Evolutionary conservation across 2,113 vertebrate genomes (phyloP), one percentile per base, ranked within the genome.

Genomic region (Lophius piscatorius): DNA sequence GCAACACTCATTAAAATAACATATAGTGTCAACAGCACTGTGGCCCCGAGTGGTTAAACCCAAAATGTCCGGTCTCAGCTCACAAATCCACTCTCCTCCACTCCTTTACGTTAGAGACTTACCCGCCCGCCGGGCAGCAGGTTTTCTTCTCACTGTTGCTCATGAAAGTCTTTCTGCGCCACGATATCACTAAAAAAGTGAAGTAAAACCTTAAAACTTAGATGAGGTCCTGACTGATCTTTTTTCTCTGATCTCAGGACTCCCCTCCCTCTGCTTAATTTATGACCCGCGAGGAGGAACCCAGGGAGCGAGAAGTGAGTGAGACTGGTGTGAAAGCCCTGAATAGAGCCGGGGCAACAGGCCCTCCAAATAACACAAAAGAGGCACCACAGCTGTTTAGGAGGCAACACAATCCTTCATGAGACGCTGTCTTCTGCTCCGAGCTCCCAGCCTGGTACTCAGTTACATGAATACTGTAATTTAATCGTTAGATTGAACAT

Each of bases 231-330:
- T 85, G 82, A 85, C 84, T 88, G 83, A 83, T 87, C 82, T 85
- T 85, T 85, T 84, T 75, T 50, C 64, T 79, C 75, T 85, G 69
- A 85, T 85, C 77, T 77, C 57, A 16, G 73, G 65, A 67, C 50
- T 59, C 56, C 66, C 63, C 56, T 62, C 76, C 75, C 77, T 85
- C 65, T 0, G 76, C 68, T 67, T 91, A 91, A 91, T 91, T 90
- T 91, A 91, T 91, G 90, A 87, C 79, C 86, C 87, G 89, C 70
- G 85, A 88, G 86, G 77, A 86, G 79, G 63, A 85, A 80, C 87
- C 86, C 85, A 78, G 80, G 70, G 86, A 88, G 87, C 87, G 89
- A 90, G 89, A 91, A 91, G 87, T 89, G 89, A 89, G 87, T 88
- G 84, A 86, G 88, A 87, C 84, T 83, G 85, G 88, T 90, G 87